Evolutionary conservation across 2,888 invertebrate genomes (phyloP).

Genomic region (Pyrrhia umbra): DNA sequence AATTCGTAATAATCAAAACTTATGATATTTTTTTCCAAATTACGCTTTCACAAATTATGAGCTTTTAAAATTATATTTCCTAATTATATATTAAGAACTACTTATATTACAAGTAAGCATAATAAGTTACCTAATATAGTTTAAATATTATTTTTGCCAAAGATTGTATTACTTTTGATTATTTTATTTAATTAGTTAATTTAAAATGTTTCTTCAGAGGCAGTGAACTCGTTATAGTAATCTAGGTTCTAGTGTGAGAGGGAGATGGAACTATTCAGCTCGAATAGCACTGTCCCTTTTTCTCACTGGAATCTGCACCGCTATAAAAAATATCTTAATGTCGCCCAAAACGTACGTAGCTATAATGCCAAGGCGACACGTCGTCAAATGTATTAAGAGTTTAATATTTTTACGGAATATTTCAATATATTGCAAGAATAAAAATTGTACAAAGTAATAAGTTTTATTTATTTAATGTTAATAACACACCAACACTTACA

Average conservation of each 20-base stretch:
- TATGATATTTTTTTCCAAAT: background rate
- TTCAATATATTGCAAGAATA: conserved; percentile 54
- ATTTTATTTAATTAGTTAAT: conserved; percentile 31
- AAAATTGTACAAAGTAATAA: conserved; percentile 26
- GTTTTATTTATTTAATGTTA: conserved; percentile 26
- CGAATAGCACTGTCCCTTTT: no score
- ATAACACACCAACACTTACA: background rate
- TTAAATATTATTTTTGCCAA: conserved; percentile 40
- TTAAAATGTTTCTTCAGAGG: conserved; percentile 1
- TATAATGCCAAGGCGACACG: conserved; percentile 15
- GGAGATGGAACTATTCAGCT: no score
- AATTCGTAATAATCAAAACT: conserved; percentile 2
- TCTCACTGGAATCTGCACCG: background rate
- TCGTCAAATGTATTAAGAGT: conserved; percentile 39
- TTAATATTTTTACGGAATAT: conserved; percentile 55
- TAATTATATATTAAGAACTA: background rate
- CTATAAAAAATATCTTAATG: background rate
- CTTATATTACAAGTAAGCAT: conserved; percentile 2
- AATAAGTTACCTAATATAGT: conserved; percentile 27
- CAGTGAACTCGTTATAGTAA: no score
- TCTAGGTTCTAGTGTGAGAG: no score
- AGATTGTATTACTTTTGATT: conserved; percentile 52
- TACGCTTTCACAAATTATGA: conserved; percentile 2
- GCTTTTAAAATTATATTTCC: no score
- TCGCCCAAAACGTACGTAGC: conserved; percentile 3